A percentile compares a stretch with the other conserved stretches of the same genome.
These are phyloP conservation scores for Mamestra configurata DNA, from an alignment of 1,140 invertebrate genomes.

Conservation along the genomic window DNA sequence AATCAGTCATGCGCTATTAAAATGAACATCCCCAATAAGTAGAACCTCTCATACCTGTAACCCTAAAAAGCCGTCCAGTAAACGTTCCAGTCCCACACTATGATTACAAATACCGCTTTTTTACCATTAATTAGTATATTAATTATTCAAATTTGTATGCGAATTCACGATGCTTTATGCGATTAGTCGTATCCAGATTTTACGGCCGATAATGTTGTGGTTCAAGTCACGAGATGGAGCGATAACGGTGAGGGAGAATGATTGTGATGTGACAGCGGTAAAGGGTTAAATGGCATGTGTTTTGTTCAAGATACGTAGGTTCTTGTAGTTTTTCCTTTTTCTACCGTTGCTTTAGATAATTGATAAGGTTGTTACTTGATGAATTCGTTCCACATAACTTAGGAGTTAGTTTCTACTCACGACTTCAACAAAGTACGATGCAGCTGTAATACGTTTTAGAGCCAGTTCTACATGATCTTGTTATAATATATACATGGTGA, in stretches of 20 bases:
- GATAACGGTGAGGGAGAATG: neutral
- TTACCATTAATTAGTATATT: constrained; percentile 80
- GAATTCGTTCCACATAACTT: too few relatives aligned
- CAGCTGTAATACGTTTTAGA: too few relatives aligned
- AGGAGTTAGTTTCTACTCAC: too few relatives aligned
- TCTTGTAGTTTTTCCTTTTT: neutral
- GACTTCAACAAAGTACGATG: too few relatives aligned
- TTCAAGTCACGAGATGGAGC: constrained; percentile 44
- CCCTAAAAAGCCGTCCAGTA: constrained; percentile 46
- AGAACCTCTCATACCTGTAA: constrained; percentile 51
- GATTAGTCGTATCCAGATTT: constrained; percentile 81
- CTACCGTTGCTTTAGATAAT: too few relatives aligned
- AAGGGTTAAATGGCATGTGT: neutral
- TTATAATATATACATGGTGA: too few relatives aligned
- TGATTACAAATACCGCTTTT: constrained; percentile 71
- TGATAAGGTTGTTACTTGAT: too few relatives aligned
- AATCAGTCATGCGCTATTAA: neutral
- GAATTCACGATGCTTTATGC: constrained; percentile 80
- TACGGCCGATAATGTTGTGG: constrained; percentile 67
- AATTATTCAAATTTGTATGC: constrained; percentile 83
- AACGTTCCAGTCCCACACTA: constrained; percentile 66
- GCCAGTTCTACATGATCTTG: too few relatives aligned
- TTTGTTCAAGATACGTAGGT: neutral
- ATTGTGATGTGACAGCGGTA: neutral
- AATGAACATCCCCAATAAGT: too few relatives aligned